Percentiles rank a stretch among this genome's conserved stretches.
Conservation (phyloP, 1,140 invertebrate species). For the Aphaenogaster floridana region DNA sequence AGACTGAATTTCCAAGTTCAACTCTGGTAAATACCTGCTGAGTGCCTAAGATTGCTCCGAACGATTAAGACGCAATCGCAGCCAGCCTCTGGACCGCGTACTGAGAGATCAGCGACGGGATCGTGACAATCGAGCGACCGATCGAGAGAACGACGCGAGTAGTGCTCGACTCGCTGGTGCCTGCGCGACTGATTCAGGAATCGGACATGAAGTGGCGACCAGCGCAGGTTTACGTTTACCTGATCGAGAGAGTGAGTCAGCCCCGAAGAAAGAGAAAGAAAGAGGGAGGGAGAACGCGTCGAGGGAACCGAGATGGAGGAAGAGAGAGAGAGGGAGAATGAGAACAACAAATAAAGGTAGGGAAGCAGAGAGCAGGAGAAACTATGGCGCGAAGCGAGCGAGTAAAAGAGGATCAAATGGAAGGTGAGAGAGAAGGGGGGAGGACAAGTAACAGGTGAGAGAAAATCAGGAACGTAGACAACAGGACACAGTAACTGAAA, state of each 20-base stretch:
- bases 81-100: not conserved
- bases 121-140: conserved; percentile 15
- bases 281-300: conserved; percentile 49
- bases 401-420: conserved; percentile 26
- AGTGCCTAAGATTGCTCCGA: not conserved
- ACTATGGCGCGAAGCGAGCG: conserved; percentile 16
- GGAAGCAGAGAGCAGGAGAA: conserved; percentile 59
- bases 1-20: not conserved
- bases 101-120: not conserved
- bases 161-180: conserved; percentile 75
- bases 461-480: conserved; percentile 53
- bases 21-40: conserved; percentile 44
- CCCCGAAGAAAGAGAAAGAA: conserved; percentile 64
- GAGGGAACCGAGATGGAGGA: conserved; percentile 49
- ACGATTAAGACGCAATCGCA: not conserved
- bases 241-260: conserved; percentile 69
- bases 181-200: conserved; percentile 83
- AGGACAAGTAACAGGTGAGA: conserved; percentile 74
- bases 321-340: conserved; percentile 31
- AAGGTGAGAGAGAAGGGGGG: not conserved
- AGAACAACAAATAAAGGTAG: conserved; percentile 63
- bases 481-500: not conserved
- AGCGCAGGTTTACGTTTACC: conserved; percentile 78
- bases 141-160: conserved; percentile 10
- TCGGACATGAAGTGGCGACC: conserved; percentile 75